A percentile compares a stretch with the other conserved stretches of the same genome.
Conservation (phyloP, 2,113 vertebrate species). For the Heloderma charlesbogerti region DNA sequence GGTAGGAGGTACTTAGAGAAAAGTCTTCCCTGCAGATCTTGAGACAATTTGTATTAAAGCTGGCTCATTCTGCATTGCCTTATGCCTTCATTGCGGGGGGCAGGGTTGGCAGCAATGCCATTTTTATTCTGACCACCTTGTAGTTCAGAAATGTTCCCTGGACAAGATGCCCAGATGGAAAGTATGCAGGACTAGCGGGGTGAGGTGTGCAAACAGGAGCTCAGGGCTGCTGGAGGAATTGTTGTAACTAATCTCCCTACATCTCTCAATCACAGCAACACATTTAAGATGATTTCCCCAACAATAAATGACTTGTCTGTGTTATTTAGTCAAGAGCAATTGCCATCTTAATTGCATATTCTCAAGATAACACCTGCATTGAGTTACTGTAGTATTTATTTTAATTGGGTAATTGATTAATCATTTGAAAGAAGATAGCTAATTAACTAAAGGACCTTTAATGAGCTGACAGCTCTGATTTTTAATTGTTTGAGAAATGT, state of each 20-base stretch:
- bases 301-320: slow-evolving; percentile 28
- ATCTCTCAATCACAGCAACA: neutral
- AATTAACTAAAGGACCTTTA: slow-evolving; percentile 17
- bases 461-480: slow-evolving; percentile 13
- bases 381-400: slow-evolving; percentile 43
- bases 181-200: neutral
- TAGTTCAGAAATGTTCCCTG: no score
- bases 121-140: no score
- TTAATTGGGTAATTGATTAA: slow-evolving; percentile 46
- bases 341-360: slow-evolving; percentile 40
- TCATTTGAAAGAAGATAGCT: slow-evolving; percentile 37
- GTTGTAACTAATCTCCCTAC: neutral
- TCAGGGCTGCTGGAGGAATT: no score
- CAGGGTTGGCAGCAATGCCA: no score
- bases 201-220: neutral
- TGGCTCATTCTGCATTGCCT: no score
- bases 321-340: slow-evolving; percentile 42
- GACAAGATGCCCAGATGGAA: neutral
- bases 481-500: neutral
- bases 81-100: no score
- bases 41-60: no score
- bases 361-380: slow-evolving; percentile 35
- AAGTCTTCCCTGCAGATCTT: no score
- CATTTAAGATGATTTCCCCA: neutral
- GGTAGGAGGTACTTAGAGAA: no score